Base-by-base conservation (phyloP, 2,113 vertebrate species). In the Gymnarchus niloticus region DNA sequence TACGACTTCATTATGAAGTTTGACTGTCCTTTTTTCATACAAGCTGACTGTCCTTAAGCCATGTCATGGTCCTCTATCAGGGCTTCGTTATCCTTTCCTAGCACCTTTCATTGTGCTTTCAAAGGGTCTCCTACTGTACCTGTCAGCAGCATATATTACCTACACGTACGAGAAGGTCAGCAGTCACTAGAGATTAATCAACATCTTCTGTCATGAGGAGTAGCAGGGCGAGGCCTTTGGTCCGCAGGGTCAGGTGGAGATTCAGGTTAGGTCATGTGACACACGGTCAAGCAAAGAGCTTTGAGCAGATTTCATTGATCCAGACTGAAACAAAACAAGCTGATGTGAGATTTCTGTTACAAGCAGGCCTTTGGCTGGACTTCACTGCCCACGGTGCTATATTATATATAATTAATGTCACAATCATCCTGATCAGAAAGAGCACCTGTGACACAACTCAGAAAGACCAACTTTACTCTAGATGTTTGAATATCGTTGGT, bases 251-350 rank as follows among this genome's bases (percentile, higher is more conserved):
- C 28, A 41, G 28, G 19, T 73, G 4, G 33, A 33, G 65, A 73
- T 19, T 73, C 65, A 19, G 65, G 65, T 41, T 33, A n/a, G n/a
- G n/a, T n/a, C 65, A 73, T 73, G 28, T 73, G 65, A 73, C 41
- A 33, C 28, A 73, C 33, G 41, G 65, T 73, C 33, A 73, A 10
- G 41, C 41, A 33, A 73, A 73, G 65, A 73, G 65, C 28, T 73
- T 73, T 73, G 65, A 73, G 19, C 65, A 73, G 65, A 73, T 73
- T 73, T 73, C 33, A 73, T 41, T 73, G 65, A 73, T 73, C 33
- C 65, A 73, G 33, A 33, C 65, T 33, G 41, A 73, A 73, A 41
- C 65, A 73, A 73, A 73, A 33, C 65, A 19, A 73, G 28, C 41
- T 73, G 33, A 73, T 6, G 65, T 73, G 33, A 41, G 33, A 33